A percentile compares a stretch with the other conserved stretches of the same genome.
Conservation (phyloP, 2,888 invertebrate genomes). For the Tipula unca region DNA sequence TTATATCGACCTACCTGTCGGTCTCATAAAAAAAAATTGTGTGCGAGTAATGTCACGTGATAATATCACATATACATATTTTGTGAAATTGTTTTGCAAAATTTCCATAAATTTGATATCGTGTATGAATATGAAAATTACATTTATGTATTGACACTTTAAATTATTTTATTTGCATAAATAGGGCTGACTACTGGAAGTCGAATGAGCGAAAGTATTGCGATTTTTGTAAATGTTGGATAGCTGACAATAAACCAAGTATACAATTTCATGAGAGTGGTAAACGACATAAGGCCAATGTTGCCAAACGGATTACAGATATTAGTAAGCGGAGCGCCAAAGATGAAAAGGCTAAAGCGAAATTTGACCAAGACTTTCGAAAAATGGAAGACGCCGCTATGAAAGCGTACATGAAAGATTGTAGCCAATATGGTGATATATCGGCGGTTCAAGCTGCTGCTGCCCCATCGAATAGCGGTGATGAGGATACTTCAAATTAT, state of each 20-base stretch:
- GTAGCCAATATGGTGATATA: conserved; percentile 44
- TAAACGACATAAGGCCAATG: conserved; percentile 84
- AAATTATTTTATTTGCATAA: background rate
- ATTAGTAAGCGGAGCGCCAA: conserved; percentile 77
- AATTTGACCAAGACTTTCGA: conserved; percentile 68
- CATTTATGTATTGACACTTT: background rate
- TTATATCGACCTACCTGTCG: background rate
- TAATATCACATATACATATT: background rate
- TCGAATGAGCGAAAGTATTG: conserved; percentile 93
- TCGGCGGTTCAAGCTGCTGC: conserved; percentile 33
- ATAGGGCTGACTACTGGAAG: conserved; percentile 93
- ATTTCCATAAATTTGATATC: background rate
- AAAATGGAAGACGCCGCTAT: conserved; percentile 88
- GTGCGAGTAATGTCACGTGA: too few species aligned
- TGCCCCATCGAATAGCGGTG: background rate
- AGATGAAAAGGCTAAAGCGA: conserved; percentile 66
- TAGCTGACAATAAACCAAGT: conserved; percentile 94
- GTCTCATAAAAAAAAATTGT: background rate
- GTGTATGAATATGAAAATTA: background rate
- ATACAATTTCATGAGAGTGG: conserved; percentile 92
- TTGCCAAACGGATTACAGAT: conserved; percentile 73
- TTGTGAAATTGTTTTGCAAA: background rate
- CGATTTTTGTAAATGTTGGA: conserved; percentile 98
- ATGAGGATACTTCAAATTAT: background rate
- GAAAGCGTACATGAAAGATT: conserved; percentile 79